Evolutionary conservation across 2,888 invertebrate genomes (phyloP).

Genomic region (Clistopyga incitator): DNA sequence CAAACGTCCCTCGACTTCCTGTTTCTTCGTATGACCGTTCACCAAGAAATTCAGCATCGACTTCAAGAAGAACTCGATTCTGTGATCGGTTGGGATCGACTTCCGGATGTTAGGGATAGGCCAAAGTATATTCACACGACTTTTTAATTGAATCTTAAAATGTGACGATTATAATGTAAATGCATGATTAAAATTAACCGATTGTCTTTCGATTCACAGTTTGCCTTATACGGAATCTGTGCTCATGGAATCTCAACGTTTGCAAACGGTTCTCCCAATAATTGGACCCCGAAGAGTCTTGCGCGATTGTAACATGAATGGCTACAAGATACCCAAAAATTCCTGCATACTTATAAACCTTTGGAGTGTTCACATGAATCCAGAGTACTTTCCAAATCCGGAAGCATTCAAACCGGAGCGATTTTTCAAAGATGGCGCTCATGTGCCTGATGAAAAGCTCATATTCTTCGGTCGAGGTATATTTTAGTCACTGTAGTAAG

Average conservation of each 20-base stretch:
- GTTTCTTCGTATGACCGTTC: slow-evolving; percentile 86
- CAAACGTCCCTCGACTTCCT: slow-evolving; percentile 87
- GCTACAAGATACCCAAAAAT: slow-evolving; percentile 86
- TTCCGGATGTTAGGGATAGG: slow-evolving; percentile 85
- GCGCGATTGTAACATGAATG: slow-evolving; percentile 85
- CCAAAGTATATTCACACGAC: slow-evolving; percentile 80
- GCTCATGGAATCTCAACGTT: slow-evolving; percentile 84
- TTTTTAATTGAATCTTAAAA: too few species aligned
- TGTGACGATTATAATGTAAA: too few species aligned
- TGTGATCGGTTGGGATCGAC: slow-evolving; percentile 82
- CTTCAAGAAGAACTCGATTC: slow-evolving; percentile 86
- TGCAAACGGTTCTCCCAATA: slow-evolving; percentile 83
- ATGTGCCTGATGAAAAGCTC: slow-evolving; percentile 77
- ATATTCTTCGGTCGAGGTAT: slow-evolving; percentile 82
- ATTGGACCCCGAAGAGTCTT: slow-evolving; percentile 85
- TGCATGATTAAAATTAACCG: too few species aligned
- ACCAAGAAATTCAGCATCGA: slow-evolving; percentile 87
- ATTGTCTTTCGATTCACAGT: slow-evolving; percentile 72
- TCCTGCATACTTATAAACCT: slow-evolving; percentile 85
- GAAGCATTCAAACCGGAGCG: slow-evolving; percentile 88
- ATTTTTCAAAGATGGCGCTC: slow-evolving; percentile 84
- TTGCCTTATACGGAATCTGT: slow-evolving; percentile 85
- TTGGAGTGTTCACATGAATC: slow-evolving; percentile 86
- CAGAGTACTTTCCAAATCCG: slow-evolving; percentile 87
- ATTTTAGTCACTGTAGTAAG: too few species aligned